These are phyloP conservation scores for Cromileptes altivelis DNA, from an alignment of 2,113 vertebrate genomes.

Conservation along the genomic window DNA sequence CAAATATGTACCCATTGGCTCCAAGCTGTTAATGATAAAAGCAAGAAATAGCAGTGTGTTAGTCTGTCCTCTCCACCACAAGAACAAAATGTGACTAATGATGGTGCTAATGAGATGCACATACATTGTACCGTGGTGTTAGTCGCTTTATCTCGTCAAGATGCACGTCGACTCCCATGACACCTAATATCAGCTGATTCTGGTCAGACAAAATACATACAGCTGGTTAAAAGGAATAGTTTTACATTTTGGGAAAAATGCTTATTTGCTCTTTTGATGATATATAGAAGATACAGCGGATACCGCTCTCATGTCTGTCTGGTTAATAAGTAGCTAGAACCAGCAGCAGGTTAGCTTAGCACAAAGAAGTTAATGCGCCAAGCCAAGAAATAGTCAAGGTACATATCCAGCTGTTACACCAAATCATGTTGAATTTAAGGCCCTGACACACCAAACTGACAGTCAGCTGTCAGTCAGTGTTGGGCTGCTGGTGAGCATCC, in stretches of 20 bases:
- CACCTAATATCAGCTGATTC: constrained; percentile 98
- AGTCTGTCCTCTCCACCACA: neutral
- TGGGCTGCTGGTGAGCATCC: too few relatives aligned
- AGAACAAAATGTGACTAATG: neutral
- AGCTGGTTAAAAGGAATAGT: neutral
- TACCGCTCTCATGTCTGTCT: neutral
- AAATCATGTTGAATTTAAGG: too few relatives aligned
- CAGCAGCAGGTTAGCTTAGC: neutral
- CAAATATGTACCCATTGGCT: constrained; percentile 98
- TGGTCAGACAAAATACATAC: constrained; percentile 69
- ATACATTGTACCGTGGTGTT: constrained; percentile 94
- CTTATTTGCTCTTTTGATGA: neutral
- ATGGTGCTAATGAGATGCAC: constrained; percentile 59
- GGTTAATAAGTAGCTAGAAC: neutral
- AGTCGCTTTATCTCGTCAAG: constrained; percentile 97
- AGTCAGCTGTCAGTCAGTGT: too few relatives aligned
- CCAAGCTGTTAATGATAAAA: constrained; percentile 81
- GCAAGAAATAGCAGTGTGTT: neutral
- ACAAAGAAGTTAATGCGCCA: neutral
- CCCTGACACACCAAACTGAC: too few relatives aligned
- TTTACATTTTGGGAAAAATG: neutral
- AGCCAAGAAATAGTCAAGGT: neutral
- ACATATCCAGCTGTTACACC: neutral
- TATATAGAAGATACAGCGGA: neutral
- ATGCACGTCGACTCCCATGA: constrained; percentile 98